A percentile compares a stretch with the other conserved stretches of the same genome.
phyloP scores from a whole-genome alignment of 2,888 invertebrate genomes.

The Dascillus cervinus region DNA sequence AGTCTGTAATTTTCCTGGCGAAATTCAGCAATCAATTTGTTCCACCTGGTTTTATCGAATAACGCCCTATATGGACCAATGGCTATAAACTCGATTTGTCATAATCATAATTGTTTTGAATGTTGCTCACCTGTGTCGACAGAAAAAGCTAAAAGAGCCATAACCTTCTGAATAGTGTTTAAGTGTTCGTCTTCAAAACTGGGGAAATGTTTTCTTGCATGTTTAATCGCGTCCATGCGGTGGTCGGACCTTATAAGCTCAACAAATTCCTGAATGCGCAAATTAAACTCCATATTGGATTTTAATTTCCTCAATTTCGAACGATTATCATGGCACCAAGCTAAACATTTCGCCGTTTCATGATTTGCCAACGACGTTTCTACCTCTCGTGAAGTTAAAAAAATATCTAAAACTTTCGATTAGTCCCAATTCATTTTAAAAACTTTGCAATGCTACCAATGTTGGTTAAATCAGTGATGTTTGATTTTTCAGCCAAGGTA shows the following conservation, averaged over 20 bases:
- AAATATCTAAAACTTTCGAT: conserved; percentile 56
- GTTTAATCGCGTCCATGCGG: conserved; percentile 86
- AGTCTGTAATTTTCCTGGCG: conserved; percentile 89
- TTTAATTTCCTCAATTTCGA: conserved; percentile 90
- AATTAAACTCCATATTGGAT: conserved; percentile 92
- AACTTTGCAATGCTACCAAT: conserved; percentile 51
- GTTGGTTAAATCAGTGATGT: conserved; percentile 83
- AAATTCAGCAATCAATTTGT: conserved; percentile 79
- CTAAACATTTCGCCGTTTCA: conserved; percentile 81
- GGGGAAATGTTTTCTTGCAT: conserved; percentile 89
- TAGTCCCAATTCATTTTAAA: neutral
- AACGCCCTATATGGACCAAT: conserved; percentile 64
- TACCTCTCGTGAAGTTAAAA: conserved; percentile 74
- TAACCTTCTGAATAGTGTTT: conserved; percentile 83
- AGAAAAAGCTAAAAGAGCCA: conserved; percentile 94
- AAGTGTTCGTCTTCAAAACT: conserved; percentile 81
- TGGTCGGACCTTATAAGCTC: conserved; percentile 84
- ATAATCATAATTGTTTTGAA: conserved; percentile 4
- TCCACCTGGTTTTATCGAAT: conserved; percentile 67
- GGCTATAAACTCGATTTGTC: conserved; percentile 43
- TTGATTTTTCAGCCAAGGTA: conserved; percentile 73
- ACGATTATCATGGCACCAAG: conserved; percentile 96
- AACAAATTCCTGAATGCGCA: conserved; percentile 89
- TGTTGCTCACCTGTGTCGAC: conserved; percentile 56
- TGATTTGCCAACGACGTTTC: conserved; percentile 75